Base-by-base conservation (phyloP, 2,113 vertebrate genomes). In the Mus spicilegus region DNA sequence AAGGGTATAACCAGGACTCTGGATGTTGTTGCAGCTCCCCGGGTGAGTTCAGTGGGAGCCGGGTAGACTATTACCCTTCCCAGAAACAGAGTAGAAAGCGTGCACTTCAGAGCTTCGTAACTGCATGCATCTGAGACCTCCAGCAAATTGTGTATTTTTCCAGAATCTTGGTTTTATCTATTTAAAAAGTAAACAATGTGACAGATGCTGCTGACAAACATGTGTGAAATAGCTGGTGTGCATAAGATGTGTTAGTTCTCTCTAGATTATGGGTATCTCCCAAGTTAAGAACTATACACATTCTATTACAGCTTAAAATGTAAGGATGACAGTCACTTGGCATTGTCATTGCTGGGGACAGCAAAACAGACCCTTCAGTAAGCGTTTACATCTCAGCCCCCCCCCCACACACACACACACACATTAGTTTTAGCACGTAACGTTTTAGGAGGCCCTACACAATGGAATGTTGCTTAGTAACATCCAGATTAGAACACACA, bases 401-500 rank as follows among this genome's bases (percentile, higher is more conserved):
- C 42, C 42, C 42, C 42, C 42, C 42, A 42, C 42, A 42, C 42
- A 42, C n/a, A n/a, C n/a, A 90, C 5, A 58, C 7, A 78, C 13
- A 51, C 56, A 28, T 89, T 70, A 93, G 63, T 92, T 94, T 89
- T 90, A 51, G 67, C 54, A 86, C 16, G 39, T 49, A 78, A 90
- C 36, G 75, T 90, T 73, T 85, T 92, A 70, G 96, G 76, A 78
- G 51, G 61, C 46, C 72, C n/a, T 76, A 73, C 14, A 90, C 28
- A 94, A 92, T 87, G 87, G 58, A 90, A 96, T 76, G 10, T 33
- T 93, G 22, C 22, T 93, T 81, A 94, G 84, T 76, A 90, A 95
- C 72, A 93, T 87, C 89, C 65, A 72, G 20, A 95, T 77, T 67
- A 87, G 67, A 97, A 91, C 77, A 96, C 69, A 95, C 58, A 63